phyloP scores from a whole-genome alignment of 2,888 invertebrate genomes.

The Ernsta delagoae region DNA sequence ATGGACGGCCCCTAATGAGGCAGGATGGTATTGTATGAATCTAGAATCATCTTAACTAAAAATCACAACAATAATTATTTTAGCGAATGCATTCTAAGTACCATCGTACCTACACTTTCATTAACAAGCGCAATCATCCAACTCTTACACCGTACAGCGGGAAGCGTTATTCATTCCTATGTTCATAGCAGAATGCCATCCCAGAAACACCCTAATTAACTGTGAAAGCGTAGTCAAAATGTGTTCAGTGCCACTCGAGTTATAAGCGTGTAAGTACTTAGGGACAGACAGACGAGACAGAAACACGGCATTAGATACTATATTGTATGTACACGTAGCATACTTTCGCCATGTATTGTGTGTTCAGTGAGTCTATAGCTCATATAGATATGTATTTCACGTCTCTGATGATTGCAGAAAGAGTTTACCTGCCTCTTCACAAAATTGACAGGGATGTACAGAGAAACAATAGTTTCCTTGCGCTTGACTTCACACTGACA shows the following conservation, averaged over 20 bases:
- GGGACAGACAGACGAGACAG: conserved; percentile 13
- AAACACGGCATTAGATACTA: background rate
- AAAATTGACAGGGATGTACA: background rate
- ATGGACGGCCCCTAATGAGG: too few relatives aligned
- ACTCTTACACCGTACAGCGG: background rate
- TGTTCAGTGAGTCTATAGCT: background rate
- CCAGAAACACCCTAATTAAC: conserved; percentile 14
- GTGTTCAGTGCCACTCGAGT: conserved; percentile 31
- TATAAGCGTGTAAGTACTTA: conserved; percentile 16
- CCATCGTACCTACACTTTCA: background rate
- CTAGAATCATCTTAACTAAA: too few relatives aligned
- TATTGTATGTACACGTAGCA: background rate
- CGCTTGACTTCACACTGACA: too few relatives aligned
- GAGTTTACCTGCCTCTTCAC: background rate
- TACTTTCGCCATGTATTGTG: conserved; percentile 3
- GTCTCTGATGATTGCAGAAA: background rate
- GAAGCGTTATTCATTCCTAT: conserved; percentile 27
- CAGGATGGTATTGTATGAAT: too few relatives aligned
- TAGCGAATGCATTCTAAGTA: too few relatives aligned
- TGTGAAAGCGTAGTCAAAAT: conserved; percentile 32
- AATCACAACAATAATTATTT: too few relatives aligned
- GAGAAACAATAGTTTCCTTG: background rate
- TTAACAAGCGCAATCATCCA: background rate
- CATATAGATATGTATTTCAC: background rate
- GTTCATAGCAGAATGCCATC: conserved; percentile 8